Conservation (phyloP, 23 tunicate genomes). For the Diplosoma virens region DNA sequence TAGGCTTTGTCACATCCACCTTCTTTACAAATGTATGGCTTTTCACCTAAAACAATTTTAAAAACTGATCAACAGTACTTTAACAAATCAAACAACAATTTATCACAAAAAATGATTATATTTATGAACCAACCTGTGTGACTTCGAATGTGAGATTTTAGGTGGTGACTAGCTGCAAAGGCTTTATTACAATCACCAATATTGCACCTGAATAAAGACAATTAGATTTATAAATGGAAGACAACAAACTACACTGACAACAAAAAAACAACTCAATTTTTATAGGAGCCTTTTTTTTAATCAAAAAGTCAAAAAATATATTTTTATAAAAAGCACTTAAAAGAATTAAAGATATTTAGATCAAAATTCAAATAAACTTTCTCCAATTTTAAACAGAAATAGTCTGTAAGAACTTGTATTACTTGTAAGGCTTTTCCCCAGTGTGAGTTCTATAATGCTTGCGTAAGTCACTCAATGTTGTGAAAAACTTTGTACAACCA, state of each 20-base stretch:
- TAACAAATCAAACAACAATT: too few species aligned
- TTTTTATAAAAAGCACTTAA: too few species aligned
- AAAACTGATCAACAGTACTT: too few species aligned
- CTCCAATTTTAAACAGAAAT: neutral
- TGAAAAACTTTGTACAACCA: conserved; percentile 76
- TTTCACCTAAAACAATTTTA: conserved; percentile 44
- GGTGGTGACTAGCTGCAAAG: conserved; percentile 91
- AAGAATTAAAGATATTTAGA: too few species aligned
- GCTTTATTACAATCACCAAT: conserved; percentile 76
- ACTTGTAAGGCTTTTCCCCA: conserved; percentile 92
- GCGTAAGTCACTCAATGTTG: conserved; percentile 73
- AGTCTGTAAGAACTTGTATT: neutral
- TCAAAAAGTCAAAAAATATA: too few species aligned
- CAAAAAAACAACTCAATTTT: too few species aligned
- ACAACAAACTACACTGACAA: too few species aligned
- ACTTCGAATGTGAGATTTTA: conserved; percentile 74
- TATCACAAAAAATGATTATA: too few species aligned
- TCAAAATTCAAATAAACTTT: too few species aligned
- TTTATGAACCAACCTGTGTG: conserved; percentile 61
- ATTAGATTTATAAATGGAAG: too few species aligned
- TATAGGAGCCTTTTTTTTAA: too few species aligned
- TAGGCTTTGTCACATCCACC: conserved; percentile 85
- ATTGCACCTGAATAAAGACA: conserved; percentile 31
- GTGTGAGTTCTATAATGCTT: conserved; percentile 90
- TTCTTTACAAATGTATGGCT: conserved; percentile 72